Conservation (phyloP, 1,140 invertebrate species). For the Diuraphis noxia region DNA sequence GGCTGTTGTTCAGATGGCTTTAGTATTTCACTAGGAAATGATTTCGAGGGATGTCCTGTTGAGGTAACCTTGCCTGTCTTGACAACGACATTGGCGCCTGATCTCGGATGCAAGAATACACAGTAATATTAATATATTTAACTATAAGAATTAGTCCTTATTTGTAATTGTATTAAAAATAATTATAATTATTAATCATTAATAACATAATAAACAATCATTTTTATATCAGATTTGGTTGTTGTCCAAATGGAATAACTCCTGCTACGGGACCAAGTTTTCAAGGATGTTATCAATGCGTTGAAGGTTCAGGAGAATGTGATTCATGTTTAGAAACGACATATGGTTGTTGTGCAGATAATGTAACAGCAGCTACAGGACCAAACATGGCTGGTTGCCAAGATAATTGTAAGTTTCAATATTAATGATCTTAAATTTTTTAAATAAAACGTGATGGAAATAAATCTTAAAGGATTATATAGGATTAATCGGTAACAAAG, state of each 20-base stretch:
- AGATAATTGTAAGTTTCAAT: neutral
- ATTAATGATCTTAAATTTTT: neutral
- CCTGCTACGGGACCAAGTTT: conserved; percentile 73
- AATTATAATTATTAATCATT: neutral
- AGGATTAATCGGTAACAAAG: neutral
- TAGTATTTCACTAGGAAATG: conserved; percentile 78
- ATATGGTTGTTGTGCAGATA: conserved; percentile 78
- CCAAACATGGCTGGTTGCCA: conserved; percentile 78
- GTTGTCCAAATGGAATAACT: conserved; percentile 86
- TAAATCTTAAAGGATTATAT: neutral
- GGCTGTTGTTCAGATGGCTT: conserved; percentile 84
- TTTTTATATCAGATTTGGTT: conserved; percentile 68
- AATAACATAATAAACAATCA: neutral
- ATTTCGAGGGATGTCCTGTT: conserved; percentile 77
- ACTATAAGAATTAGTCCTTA: neutral
- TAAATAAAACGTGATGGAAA: neutral
- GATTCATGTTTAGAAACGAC: conserved; percentile 57
- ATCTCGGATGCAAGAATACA: neutral
- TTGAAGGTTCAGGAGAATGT: conserved; percentile 49
- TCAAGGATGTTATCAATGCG: conserved; percentile 68
- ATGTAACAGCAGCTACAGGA: conserved; percentile 71
- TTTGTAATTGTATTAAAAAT: neutral
- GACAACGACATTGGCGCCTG: neutral
- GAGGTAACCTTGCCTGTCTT: conserved; percentile 58
- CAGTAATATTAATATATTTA: conserved; percentile 27